Conservation (phyloP, 2,797 vertebrate genomes). For the Lithobates pipiens region DNA sequence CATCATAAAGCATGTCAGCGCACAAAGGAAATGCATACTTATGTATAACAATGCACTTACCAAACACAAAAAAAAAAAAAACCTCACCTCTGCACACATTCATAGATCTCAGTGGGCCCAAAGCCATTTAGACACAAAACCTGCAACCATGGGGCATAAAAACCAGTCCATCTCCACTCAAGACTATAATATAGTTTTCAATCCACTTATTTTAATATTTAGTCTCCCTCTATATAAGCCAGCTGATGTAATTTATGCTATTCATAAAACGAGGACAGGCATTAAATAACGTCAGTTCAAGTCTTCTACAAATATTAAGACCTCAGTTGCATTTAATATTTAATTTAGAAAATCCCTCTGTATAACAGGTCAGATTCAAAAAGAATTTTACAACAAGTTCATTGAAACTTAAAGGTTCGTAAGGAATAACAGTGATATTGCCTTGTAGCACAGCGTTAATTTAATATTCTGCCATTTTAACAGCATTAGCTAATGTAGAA, state of each 20-base stretch:
- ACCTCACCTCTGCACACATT: too few species aligned
- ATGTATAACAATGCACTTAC: too few species aligned
- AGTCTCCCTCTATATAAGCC: background rate
- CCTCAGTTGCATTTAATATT: slow-evolving; percentile 46
- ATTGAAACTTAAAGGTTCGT: slow-evolving; percentile 41
- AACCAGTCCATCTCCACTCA: background rate
- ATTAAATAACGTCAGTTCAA: slow-evolving; percentile 9
- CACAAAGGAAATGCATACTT: too few species aligned
- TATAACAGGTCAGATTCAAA: slow-evolving; percentile 23
- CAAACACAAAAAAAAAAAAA: too few species aligned
- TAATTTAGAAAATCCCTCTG: slow-evolving; percentile 32
- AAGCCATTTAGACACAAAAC: too few species aligned
- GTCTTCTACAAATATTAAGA: background rate
- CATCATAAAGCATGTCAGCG: too few species aligned
- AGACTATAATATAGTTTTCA: background rate
- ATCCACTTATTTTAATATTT: background rate
- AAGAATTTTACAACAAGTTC: slow-evolving; percentile 35
- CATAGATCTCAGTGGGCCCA: too few species aligned
- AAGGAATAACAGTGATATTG: slow-evolving; percentile 5
- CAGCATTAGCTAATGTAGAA: slow-evolving; percentile 14
- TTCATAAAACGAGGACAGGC: slow-evolving; percentile 4
- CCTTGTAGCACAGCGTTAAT: slow-evolving; percentile 6
- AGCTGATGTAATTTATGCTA: slow-evolving; percentile 17
- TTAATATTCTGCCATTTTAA: slow-evolving; percentile 42
- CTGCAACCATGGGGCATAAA: background rate